A percentile compares a stretch with the other conserved stretches of the same genome.
These are phyloP conservation scores for Rhinogobius similis DNA, from an alignment of 2,113 vertebrate species.

Conservation along the genomic window DNA sequence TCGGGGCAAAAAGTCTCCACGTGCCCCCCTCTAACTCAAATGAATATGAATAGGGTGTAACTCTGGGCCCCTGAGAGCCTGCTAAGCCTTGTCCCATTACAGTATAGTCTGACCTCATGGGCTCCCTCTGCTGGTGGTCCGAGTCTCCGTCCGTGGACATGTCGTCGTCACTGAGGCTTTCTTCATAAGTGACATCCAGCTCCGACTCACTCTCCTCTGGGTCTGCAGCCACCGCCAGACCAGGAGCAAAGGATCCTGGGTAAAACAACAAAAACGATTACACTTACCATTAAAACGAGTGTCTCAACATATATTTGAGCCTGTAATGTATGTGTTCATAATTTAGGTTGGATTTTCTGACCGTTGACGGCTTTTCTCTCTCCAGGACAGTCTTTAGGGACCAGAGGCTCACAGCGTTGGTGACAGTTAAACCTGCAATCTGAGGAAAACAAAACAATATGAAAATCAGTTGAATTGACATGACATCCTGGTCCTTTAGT, in stretches of 20 bases:
- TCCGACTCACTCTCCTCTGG: slow-evolving; percentile 36
- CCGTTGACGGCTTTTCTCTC: slow-evolving; percentile 91
- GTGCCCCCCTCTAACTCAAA: no score
- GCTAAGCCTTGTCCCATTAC: no score
- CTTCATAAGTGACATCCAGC: slow-evolving; percentile 8
- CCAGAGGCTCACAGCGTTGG: slow-evolving; percentile 92
- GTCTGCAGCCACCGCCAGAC: neutral
- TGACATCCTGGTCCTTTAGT: no score
- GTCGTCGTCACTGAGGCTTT: slow-evolving; percentile 43
- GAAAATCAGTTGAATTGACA: neutral
- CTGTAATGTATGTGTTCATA: no score
- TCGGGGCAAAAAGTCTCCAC: no score
- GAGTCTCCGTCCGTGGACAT: slow-evolving; percentile 34
- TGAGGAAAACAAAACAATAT: slow-evolving; percentile 49
- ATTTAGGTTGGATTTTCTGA: slow-evolving; percentile 59
- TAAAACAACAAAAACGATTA: neutral
- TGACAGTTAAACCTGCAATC: slow-evolving; percentile 98
- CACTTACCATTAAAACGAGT: no score
- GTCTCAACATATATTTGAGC: neutral
- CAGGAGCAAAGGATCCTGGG: neutral
- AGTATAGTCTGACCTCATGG: slow-evolving; percentile 67
- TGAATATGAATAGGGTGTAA: no score
- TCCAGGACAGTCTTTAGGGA: slow-evolving; percentile 91
- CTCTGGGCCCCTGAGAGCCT: no score
- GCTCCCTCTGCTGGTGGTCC: slow-evolving; percentile 10